Percentiles rank a stretch among this genome's conserved stretches.
Evolutionary conservation across 2,797 vertebrate genomes (phyloP).

Genomic region (Huso huso): DNA sequence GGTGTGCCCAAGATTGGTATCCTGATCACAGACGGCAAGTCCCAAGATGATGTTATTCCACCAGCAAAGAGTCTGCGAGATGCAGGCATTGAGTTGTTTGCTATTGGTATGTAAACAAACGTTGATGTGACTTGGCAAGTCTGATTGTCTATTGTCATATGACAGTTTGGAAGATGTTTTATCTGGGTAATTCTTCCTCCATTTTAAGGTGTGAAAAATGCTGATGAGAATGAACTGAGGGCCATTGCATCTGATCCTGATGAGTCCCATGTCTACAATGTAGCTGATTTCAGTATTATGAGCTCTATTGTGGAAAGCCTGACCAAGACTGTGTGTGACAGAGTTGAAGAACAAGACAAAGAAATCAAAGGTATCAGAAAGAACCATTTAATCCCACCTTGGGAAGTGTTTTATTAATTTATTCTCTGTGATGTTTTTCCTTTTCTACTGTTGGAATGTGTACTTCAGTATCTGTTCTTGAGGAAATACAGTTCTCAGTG

Average conservation of each 20-base stretch:
- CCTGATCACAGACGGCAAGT: constrained; percentile 94
- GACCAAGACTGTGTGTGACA: constrained; percentile 79
- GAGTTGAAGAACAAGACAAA: constrained; percentile 85
- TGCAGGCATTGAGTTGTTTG: constrained; percentile 87
- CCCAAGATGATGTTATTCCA: constrained; percentile 87
- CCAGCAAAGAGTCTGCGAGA: constrained; percentile 79
- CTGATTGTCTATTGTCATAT: not conserved
- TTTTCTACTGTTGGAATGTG: too few relatives aligned
- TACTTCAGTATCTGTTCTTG: too few relatives aligned
- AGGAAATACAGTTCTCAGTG: too few relatives aligned
- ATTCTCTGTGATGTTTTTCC: too few relatives aligned
- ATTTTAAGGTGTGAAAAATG: constrained; percentile 87
- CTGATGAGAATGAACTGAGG: constrained; percentile 83
- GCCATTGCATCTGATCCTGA: constrained; percentile 87
- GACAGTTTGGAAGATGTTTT: not conserved
- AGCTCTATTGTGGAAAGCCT: constrained; percentile 85
- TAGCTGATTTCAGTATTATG: constrained; percentile 95
- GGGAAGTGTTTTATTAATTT: too few relatives aligned
- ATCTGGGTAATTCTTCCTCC: constrained; percentile 10
- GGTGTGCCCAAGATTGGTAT: constrained; percentile 92
- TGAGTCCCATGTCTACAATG: constrained; percentile 84
- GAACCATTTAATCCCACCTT: too few relatives aligned
- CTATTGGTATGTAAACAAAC: constrained; percentile 69
- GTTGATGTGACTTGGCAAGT: not conserved
- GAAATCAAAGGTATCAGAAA: constrained; percentile 75